Base-by-base conservation (phyloP, 2,113 vertebrate genomes). In the Lasiurus borealis region DNA sequence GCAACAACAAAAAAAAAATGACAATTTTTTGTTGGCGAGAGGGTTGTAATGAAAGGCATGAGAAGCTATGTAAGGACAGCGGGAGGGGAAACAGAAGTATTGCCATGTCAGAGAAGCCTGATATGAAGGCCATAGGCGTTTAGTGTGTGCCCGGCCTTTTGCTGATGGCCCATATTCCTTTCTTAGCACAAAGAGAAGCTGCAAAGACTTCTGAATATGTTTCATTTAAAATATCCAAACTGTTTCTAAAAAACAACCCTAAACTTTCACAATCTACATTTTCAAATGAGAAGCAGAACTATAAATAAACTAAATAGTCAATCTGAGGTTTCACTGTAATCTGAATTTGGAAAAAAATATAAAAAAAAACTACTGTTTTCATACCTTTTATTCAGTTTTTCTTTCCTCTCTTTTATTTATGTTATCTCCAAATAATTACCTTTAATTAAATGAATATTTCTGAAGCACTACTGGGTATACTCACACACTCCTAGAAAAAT, bases 11-110 rank as follows among this genome's bases (percentile, higher is more conserved):
- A 5, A 31, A 52, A 94, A 81, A 95, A 87, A 90, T 93, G 84
- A 97, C 64, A 81, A 80, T 90, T 91, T 97, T 95, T 96, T 91
- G 95, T 93, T 94, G 88, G 85, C 85, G 93, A 75, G 93, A 88
- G 7, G 6, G 6, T 50, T 96, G 89, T 96, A 94, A 90, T 92
- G 85, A 85, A 97, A 93, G 36, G 54, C 92, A 69, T 88, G 89
- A 97, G 94, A 85, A 96, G 83, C 23, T 93, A 36, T 93, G 92
- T 77, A 96, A 96, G 81, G 31, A 64, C 91, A 68, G 27, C 84
- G 85, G 89, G 96, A 83, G 76, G 91, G 88, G 95, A 92, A 96
- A 92, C 48, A 95, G 94, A 95, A 94, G 75, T 93, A n/a, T 54
- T 71, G 90, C 88, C 77, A 44, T 88, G 68, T 90, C 73, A 78